These are phyloP conservation scores for Tenebrosternarchus preto DNA, from an alignment of 2,113 vertebrate genomes.

Conservation along the genomic window DNA sequence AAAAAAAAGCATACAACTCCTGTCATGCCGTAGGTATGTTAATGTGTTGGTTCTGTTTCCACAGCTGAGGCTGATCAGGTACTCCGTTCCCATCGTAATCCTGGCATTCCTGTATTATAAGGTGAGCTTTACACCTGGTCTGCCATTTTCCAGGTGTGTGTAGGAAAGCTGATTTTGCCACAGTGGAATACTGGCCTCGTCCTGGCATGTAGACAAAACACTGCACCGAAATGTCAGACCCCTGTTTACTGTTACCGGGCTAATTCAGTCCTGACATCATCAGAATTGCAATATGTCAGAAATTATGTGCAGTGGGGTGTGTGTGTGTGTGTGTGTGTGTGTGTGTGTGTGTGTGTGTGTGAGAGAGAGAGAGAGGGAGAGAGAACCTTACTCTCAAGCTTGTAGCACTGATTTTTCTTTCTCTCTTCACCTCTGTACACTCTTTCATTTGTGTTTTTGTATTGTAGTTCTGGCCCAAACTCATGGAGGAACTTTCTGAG, in stretches of 20 bases:
- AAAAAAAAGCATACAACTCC: conserved; percentile 32
- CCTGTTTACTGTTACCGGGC: conserved; percentile 17
- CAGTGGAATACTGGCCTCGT: conserved; percentile 25
- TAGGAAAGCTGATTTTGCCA: conserved; percentile 38
- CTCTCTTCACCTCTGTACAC: not conserved
- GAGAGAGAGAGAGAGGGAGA: no score
- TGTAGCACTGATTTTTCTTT: not conserved
- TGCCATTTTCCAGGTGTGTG: conserved; percentile 54
- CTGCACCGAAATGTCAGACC: not conserved
- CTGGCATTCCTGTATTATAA: conserved; percentile 85
- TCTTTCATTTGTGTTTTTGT: conserved; percentile 6
- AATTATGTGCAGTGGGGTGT: conserved; percentile 13
- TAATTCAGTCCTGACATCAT: conserved; percentile 39
- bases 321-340: not conserved
- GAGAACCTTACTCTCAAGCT: no score
- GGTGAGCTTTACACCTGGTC: conserved; percentile 75
- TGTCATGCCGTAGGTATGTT: conserved; percentile 20
- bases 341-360: no score
- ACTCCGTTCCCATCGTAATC: conserved; percentile 76
- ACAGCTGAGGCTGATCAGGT: conserved; percentile 82
- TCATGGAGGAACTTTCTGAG: conserved; percentile 91
- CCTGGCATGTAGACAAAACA: conserved; percentile 21
- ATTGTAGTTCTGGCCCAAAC: conserved; percentile 88
- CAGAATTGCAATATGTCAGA: conserved; percentile 8
- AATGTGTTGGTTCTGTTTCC: conserved; percentile 56